Conservation (phyloP, 2,888 invertebrate species). For the Cremastinae sp. region DNA sequence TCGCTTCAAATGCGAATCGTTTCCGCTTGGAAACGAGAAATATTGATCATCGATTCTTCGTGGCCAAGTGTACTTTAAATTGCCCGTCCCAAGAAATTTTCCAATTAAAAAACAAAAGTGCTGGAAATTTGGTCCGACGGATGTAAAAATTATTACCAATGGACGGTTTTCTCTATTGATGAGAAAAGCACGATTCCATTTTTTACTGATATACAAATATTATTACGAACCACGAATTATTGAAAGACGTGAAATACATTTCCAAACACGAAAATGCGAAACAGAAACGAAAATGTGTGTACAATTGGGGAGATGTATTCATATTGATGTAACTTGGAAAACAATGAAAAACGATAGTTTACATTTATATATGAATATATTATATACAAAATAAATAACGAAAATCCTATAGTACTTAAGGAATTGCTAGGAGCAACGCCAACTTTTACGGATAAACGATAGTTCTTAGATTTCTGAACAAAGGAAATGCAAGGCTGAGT, state of each 20-base stretch:
- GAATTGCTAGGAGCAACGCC: constrained; percentile 46
- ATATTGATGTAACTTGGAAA: constrained; percentile 48
- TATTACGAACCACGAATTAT: constrained; percentile 35
- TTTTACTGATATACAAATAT: constrained; percentile 32
- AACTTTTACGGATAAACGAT: constrained; percentile 36
- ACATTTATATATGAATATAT: constrained; percentile 54
- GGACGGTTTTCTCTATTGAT: constrained; percentile 74
- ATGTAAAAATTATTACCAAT: constrained; percentile 35
- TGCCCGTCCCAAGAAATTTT: constrained; percentile 29
- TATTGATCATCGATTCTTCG: constrained; percentile 56
- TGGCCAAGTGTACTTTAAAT: constrained; percentile 63
- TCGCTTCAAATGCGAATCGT: constrained; percentile 10
- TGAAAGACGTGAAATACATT: constrained; percentile 62
- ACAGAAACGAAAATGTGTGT: constrained; percentile 52
- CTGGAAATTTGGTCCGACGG: constrained; percentile 5
- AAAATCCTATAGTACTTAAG: constrained; percentile 61
- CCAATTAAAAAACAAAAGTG: background rate
- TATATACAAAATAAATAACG: constrained; percentile 60
- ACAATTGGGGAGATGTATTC: constrained; percentile 64
- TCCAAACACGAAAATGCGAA: constrained; percentile 10
- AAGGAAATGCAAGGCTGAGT: constrained; percentile 72
- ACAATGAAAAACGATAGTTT: constrained; percentile 57
- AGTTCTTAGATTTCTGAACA: constrained; percentile 66
- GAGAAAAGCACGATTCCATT: constrained; percentile 76
- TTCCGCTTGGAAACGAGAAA: constrained; percentile 11